Evolutionary conservation across 2,113 vertebrate species (phyloP).

Genomic region (Emydocephalus ijimae): DNA sequence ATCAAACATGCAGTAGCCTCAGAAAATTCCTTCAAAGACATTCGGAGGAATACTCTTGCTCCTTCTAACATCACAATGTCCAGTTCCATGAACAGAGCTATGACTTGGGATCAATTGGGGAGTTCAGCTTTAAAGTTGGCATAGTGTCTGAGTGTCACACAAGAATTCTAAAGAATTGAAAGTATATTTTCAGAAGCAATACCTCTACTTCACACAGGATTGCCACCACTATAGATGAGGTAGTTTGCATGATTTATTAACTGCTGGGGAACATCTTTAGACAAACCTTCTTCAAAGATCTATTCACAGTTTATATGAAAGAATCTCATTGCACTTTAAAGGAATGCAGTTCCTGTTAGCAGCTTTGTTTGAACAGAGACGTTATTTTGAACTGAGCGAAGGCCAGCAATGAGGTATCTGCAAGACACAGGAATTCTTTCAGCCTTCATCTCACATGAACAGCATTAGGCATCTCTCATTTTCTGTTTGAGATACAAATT

Average conservation of each 20-base stretch:
- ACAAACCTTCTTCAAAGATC: neutral
- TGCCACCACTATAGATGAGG: neutral
- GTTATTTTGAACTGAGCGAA: neutral
- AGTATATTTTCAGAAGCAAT: neutral
- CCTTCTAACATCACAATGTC: neutral
- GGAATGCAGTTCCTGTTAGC: neutral
- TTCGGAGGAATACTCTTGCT: neutral
- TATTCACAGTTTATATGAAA: neutral
- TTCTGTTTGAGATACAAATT: neutral
- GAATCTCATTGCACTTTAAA: neutral
- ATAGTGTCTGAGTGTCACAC: neutral
- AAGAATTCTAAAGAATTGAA: neutral
- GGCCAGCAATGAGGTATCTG: neutral
- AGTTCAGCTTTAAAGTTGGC: neutral
- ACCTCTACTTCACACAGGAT: neutral
- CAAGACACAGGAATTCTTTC: neutral
- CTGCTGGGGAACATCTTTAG: neutral
- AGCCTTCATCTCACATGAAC: neutral
- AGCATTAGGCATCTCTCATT: neutral
- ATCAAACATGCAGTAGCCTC: neutral
- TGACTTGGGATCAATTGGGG: neutral
- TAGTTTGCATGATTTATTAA: neutral
- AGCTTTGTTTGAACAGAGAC: neutral
- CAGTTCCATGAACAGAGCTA: neutral
- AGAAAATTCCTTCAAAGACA: neutral